These are phyloP conservation scores for Drosophila orena DNA, from an alignment of 1,140 invertebrate species.

Conservation along the genomic window DNA sequence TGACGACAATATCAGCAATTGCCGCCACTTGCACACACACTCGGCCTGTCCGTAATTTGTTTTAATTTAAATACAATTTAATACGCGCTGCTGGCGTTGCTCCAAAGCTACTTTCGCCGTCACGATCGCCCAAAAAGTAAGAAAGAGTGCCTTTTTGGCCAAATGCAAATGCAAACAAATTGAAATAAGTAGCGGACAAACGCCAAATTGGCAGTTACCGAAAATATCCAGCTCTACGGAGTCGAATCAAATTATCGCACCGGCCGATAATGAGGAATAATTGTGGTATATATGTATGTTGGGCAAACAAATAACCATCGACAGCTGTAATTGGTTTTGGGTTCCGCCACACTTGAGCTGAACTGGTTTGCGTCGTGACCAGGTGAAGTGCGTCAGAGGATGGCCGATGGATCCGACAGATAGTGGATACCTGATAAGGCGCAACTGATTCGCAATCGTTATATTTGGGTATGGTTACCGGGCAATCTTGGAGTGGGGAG, in stretches of 20 bases:
- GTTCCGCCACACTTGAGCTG: constrained; percentile 46
- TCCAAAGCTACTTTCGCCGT: constrained; percentile 14
- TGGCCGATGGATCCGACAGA: constrained; percentile 26
- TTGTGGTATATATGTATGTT: constrained; percentile 41
- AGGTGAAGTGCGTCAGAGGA: constrained; percentile 59
- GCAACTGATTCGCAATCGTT: constrained; percentile 3
- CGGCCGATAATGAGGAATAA: constrained; percentile 46
- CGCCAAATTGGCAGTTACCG: constrained; percentile 34
- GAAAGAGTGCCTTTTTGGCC: constrained; percentile 3
- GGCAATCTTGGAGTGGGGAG: constrained; percentile 27
- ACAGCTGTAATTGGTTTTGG: constrained; percentile 47
- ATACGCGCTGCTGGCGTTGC: constrained; percentile 58
- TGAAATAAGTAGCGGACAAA: constrained; percentile 22
- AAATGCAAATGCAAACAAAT: constrained; percentile 58
- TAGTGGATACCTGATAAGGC: constrained; percentile 24
- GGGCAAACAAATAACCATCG: constrained; percentile 50
- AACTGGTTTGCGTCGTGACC: constrained; percentile 66
- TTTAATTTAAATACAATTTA: constrained; percentile 83
- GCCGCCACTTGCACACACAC: constrained; percentile 65
- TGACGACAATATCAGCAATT: constrained; percentile 73
- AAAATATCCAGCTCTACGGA: constrained; percentile 33
- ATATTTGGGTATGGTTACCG: neutral
- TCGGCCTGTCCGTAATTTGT: constrained; percentile 71
- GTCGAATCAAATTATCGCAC: constrained; percentile 49
- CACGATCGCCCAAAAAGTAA: neutral